Evolutionary conservation across 2,113 vertebrate genomes (phyloP), one percentile per base, ranked within the genome.

Genomic region (Ailuropoda melanoleuca): DNA sequence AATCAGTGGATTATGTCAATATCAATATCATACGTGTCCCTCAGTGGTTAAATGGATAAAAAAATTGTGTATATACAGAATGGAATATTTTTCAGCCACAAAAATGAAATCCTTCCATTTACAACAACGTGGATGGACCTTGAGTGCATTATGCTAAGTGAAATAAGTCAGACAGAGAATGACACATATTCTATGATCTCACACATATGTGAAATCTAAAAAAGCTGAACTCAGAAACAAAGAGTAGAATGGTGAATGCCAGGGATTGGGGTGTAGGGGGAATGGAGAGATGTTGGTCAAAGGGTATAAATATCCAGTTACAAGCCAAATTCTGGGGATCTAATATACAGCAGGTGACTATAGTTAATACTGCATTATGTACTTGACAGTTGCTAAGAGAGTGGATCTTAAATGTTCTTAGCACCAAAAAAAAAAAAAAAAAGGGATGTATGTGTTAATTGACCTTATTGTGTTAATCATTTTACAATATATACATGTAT

Each of bases 1-100:
- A 97, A 50, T 66, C 58, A 46, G 50, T 91, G 17, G n/a, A 53
- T 92, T 92, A 3, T 95, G 74, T 89, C 39, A 96, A 48, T 88
- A 92, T 75, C 48, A 88, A 24, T 81, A 85, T 48, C 58, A 11
- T 83, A 70, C 43, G 43, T 72, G 14, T 68, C 64, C 8, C 60
- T 92, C 17, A 12, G 24, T 60, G 46, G 58, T 39, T 66, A n/a
- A 66, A 53, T 90, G 60, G n/a, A 80, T 62, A 18, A 78, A 78
- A 21, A 78, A 64, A 14, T 48, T 64, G 1, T 78, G 31, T 55
- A 46, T 82, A 31, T 70, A 46, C 23, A 82, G 13, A 92, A 17
- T 82, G n/a, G 56, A 93, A 64, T 86, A 53, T 43, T 77, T 75
- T 31, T 62, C 24, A 75, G 55, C 43, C 56, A 64, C 62, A 72